Evolutionary conservation across 2,113 vertebrate genomes (phyloP).

Genomic region (Sorex fumeus): DNA sequence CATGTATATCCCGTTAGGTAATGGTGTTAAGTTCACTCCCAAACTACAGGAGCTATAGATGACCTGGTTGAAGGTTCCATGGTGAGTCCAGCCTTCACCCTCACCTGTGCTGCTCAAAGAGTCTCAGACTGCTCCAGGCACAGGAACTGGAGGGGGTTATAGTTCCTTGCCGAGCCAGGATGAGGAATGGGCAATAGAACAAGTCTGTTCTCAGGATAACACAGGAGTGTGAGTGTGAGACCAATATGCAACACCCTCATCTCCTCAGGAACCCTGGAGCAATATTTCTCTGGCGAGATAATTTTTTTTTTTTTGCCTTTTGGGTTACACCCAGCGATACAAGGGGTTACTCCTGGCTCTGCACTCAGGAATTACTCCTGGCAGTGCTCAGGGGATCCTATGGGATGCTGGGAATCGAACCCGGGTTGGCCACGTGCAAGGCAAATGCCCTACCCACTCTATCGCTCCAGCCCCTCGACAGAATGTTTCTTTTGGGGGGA

Average conservation of each 20-base stretch:
- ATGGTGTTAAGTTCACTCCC: background rate
- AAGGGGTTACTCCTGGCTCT: too few relatives aligned
- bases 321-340: too few relatives aligned
- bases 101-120: background rate
- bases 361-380: too few relatives aligned
- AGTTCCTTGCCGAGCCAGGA: background rate
- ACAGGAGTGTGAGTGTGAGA: background rate
- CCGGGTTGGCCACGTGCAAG: too few relatives aligned
- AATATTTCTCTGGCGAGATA: background rate
- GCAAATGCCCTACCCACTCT: too few relatives aligned
- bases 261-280: background rate
- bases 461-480: too few relatives aligned
- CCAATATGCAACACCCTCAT: background rate
- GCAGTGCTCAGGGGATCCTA: too few relatives aligned
- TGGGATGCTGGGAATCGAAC: too few relatives aligned
- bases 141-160: accelerated
- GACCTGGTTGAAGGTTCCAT: background rate
- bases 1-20: background rate
- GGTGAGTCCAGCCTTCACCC: background rate
- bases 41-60: constrained; percentile 1
- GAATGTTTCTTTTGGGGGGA: too few relatives aligned
- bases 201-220: constrained; percentile 22
- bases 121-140: background rate
- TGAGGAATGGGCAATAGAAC: background rate
- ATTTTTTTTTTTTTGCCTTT: too few relatives aligned